Conservation (phyloP, 2,888 invertebrate genomes). For the Therioaphis trifolii region DNA sequence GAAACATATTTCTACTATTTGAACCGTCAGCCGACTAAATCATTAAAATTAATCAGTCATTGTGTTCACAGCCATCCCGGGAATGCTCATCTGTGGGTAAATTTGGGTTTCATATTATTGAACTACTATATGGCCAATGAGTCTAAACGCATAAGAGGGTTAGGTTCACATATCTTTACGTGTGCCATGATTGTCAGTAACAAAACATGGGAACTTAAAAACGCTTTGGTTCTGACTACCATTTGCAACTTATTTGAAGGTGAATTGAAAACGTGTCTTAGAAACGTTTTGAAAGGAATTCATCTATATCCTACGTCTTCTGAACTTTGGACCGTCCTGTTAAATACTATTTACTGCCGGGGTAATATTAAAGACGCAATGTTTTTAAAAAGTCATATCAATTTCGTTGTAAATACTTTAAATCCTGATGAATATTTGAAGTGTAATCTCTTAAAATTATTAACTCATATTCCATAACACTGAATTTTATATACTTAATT, state of each 20-base stretch:
- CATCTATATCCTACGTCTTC: constrained; percentile 44
- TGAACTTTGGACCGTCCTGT: constrained; percentile 47
- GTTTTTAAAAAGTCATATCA: constrained; percentile 25
- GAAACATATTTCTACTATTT: constrained; percentile 53
- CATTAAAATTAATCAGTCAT: constrained; percentile 34
- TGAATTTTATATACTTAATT: background rate
- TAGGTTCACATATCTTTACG: constrained; percentile 35
- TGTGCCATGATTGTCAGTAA: constrained; percentile 26
- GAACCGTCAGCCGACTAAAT: constrained; percentile 43
- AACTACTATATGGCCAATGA: constrained; percentile 53
- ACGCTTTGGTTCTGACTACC: constrained; percentile 40
- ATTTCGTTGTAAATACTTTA: constrained; percentile 42
- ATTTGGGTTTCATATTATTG: constrained; percentile 47
- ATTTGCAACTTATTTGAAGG: constrained; percentile 55
- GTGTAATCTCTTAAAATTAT: constrained; percentile 38
- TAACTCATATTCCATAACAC: constrained; percentile 42
- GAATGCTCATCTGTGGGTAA: constrained; percentile 34
- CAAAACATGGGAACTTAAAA: background rate
- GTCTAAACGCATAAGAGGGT: constrained; percentile 26
- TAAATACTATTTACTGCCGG: constrained; percentile 46
- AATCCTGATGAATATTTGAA: constrained; percentile 36
- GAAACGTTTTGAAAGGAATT: constrained; percentile 40
- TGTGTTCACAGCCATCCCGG: constrained; percentile 37
- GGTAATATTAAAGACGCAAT: constrained; percentile 16
- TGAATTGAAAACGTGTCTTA: constrained; percentile 28